Conservation (phyloP, 2,797 vertebrate genomes). For the Echiichthys vipera region DNA sequence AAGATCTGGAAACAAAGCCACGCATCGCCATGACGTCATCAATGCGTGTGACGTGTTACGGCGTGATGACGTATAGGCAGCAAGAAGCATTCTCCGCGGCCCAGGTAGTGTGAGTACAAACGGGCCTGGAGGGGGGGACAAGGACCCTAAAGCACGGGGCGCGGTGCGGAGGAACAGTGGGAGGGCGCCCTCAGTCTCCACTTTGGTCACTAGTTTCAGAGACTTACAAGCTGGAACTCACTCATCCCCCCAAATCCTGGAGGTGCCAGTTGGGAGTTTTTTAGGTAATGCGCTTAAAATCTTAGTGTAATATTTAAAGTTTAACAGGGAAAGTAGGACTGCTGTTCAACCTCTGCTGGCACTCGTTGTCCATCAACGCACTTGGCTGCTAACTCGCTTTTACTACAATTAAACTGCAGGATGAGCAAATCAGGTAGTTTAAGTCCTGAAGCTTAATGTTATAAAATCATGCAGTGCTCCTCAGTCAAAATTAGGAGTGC, state of each 20-base stretch:
- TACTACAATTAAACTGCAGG: neutral
- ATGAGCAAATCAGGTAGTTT: no score
- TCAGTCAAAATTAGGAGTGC: no score
- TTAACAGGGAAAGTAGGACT: neutral
- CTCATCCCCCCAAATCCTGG: constrained; percentile 29
- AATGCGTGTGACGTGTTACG: no score
- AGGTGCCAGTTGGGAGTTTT: constrained; percentile 14
- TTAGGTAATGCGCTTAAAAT: constrained; percentile 34
- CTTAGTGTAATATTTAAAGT: constrained; percentile 28
- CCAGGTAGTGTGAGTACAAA: no score
- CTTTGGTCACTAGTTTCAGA: neutral
- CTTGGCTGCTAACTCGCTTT: neutral
- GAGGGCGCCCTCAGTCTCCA: constrained; percentile 3
- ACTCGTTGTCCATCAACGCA: neutral
- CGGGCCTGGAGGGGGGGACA: no score
- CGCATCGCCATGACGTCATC: no score
- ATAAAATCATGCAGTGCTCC: no score
- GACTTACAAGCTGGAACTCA: constrained; percentile 15
- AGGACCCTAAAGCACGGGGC: no score
- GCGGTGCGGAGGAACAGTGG: no score
- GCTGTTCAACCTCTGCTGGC: neutral
- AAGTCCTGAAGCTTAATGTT: neutral
- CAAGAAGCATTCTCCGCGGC: no score
- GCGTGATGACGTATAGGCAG: no score
- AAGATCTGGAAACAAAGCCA: no score